Evolutionary conservation across 2,113 vertebrate species (phyloP), one percentile per base, ranked within the genome.

Genomic region (Lophotis ruficrista): DNA sequence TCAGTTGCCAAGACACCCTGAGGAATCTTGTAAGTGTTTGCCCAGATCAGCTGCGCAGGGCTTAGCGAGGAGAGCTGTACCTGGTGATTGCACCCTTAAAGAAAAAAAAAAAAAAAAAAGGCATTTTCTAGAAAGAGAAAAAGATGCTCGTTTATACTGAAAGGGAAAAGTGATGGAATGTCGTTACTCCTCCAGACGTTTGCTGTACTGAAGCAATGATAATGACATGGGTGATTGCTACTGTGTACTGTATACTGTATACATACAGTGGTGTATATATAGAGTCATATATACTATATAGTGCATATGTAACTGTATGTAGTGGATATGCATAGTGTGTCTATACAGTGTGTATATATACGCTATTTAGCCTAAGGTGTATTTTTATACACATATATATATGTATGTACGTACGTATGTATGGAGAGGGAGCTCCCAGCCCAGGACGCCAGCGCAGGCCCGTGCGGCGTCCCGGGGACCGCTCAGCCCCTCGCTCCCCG

Each of bases 1-100:
- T 47, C 19, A 14, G 38, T 22, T 0, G 0, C 65, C 2, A 3
- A 65, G 47, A 37, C 7, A 21, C 6, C 4, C 10, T n/a, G n/a
- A 35, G 53, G 41, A 58, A 27, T 20, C 33, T 31, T 22, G 50
- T 69, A 64, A 69, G 28, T 1, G 12, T 65, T 54, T 64, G 45
- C 33, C 37, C 8, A 17, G 33, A 45, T 0, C 13, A 38, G 53
- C 37, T 60, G 7, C 33, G 22, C 35, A 4, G 58, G 3, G 31
- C 30, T n/a, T 24, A 66, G 12, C 22, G 33, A n/a, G 69, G 56
- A 27, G 16, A 78, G 27, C 24, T 37, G 24, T 25, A 24, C 23
- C 5, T 10, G 17, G 20, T 8, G 37, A 78, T 2, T n/a, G 33
- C 12, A 31, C 7, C 5, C 6, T 30, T 30, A 1, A 43, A 9